Base-by-base conservation (phyloP, 1,140 invertebrate species). In the Plectrocnemia conspersa region DNA sequence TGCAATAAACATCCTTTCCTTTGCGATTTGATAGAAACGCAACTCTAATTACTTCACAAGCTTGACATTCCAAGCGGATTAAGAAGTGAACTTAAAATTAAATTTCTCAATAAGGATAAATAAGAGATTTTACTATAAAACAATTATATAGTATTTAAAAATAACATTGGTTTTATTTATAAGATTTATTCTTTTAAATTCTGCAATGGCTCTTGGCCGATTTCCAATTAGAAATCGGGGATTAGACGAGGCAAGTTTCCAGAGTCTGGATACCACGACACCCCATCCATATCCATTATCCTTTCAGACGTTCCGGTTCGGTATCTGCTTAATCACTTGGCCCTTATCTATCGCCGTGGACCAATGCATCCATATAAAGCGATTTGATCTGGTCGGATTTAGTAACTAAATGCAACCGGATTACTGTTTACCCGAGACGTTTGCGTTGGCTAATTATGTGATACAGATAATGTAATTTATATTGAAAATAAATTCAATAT, bases 231-330 rank as follows among this genome's bases (percentile, higher is more conserved):
- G n/a, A n/a, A n/a, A n/a, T n/a, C 18, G 35, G 42, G 47, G 33
- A 50, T 50, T 50, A 50, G 38, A 4, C 33, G 7, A 27, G 38
- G 32, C 35, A 25, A 50, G 47, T 29, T 38, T 50, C 35, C 25
- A 16, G 42, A 45, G 10, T n/a, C 10, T 15, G 13, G 36, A 18
- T 18, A 32, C 23, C 16, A 7, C 33, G 11, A 9, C 21, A 22
- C 18, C 21, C 21, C 47, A 50, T 50, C 29, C 21, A 50, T 50
- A 50, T 50, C 47, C 47, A 50, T 50, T 50, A 50, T 50, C 47
- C 47, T 38, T 24, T 50, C 24, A 50, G 47, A 50, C 47, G 36
- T 23, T 50, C 25, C 33, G 21, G 24, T 38, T 38, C n/a, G 9
- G n/a, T 38, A 36, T 38, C 33, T 33, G 27, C n/a, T 24, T 22